Base-by-base conservation (phyloP, 30 jellyfish, hydroid and myxozoan genomes). In the Nemopilema nomurai region DNA sequence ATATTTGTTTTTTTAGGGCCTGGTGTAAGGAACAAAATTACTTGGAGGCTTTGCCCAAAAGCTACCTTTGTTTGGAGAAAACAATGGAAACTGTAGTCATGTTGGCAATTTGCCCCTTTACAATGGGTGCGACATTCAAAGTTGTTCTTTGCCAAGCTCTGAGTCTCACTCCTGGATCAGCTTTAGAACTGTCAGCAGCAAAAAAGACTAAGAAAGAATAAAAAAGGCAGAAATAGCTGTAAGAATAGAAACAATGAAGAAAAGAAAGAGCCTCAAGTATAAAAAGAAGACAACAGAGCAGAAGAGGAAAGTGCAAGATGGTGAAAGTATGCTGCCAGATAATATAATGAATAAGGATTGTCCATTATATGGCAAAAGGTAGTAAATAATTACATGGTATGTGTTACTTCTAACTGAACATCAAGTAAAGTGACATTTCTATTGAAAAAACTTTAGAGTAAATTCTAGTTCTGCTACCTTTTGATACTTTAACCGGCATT, bases 31-130 rank as follows among this genome's bases (percentile, higher is more conserved):
- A 74, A 62, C 76, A 74, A 79, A 62, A 8, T 72, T 6, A 57
- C 73, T 23, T 73, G 82, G 83, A 31, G 69, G 32, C 66, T 71
- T 21, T 62, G 93, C 69, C 81, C 93, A 18, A 84, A 82, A 84
- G 29, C 32, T 25, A 64, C 67, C 53, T 84, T 62, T 75, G 88
- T 74, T 23, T 69, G 86, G 30, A 63, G 82, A 74, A 73, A 0
- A 74, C 87, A 23, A 20, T 84, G 63, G 82, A 74, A 73, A 74
- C 76, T 1, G 93, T 76, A 7, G 57, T 69, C 8, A 9, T 49
- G 17, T 28, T 77, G 63, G 87, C 88, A 22, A 27, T 71, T 24
- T 71, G 92, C 52, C 92, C 70, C 53, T 83, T 83, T 29, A 22
- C 87, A 28, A 83, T 57, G 74, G 92, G 92, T 24, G 52, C 71